Conservation (phyloP, 2,888 invertebrate species). For the Drymonia ruficornis region DNA sequence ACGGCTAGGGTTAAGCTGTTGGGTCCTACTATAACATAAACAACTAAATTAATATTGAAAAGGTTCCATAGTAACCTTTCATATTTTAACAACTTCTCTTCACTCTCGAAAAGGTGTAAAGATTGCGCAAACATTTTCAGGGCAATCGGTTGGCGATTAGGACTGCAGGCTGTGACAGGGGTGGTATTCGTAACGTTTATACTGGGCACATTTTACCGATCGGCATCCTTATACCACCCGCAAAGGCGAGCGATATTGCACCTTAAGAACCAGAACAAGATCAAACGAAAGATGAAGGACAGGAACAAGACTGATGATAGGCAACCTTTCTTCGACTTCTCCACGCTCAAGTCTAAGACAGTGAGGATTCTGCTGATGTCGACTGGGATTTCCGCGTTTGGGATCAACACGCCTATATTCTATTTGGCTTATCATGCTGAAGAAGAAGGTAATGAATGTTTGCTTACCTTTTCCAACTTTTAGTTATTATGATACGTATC, state of each 20-base stretch:
- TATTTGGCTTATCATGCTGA: constrained; percentile 92
- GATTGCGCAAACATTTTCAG: constrained; percentile 79
- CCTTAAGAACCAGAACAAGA: constrained; percentile 91
- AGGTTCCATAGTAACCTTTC: no score
- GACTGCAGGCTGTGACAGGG: constrained; percentile 94
- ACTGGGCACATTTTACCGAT: constrained; percentile 94
- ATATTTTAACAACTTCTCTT: no score
- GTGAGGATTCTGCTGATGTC: constrained; percentile 92
- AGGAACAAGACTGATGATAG: constrained; percentile 91
- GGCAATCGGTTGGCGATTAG: constrained; percentile 92
- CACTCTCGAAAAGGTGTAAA: no score
- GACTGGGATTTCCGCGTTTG: constrained; percentile 92
- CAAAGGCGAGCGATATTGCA: constrained; percentile 94
- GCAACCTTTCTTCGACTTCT: constrained; percentile 94
- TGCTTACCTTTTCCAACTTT: not conserved
- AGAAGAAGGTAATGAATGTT: constrained; percentile 84
- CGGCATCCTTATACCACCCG: constrained; percentile 95
- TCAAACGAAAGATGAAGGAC: constrained; percentile 92
- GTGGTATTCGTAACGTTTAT: constrained; percentile 93
- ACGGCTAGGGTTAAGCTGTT: no score
- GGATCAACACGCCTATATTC: constrained; percentile 94
- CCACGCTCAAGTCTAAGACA: constrained; percentile 93
- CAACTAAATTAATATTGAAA: no score
- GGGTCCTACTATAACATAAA: no score
- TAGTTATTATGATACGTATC: no score